phyloP scores from a whole-genome alignment of 2,888 invertebrate genomes.

The Diarsia mendica region DNA sequence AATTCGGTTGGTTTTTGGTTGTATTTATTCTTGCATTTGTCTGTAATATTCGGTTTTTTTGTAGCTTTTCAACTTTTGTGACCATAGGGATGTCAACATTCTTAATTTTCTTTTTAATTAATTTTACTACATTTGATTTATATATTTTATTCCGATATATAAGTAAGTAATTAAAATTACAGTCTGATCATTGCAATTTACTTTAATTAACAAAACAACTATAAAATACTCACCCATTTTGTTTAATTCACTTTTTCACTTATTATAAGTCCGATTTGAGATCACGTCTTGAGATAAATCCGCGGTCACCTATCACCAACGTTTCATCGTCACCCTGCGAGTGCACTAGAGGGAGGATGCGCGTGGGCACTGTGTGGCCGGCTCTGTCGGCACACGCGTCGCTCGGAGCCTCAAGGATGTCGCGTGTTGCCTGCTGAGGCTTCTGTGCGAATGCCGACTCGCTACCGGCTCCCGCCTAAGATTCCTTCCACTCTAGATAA shows the following conservation, averaged over 20 bases:
- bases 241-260: constrained; percentile 81
- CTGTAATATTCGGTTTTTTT: constrained; percentile 9
- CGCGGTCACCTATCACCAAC: constrained; percentile 78
- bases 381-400: constrained; percentile 70
- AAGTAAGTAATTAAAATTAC: not conserved
- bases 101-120: not conserved
- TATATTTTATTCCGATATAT: not conserved
- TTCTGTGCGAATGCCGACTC: constrained; percentile 87
- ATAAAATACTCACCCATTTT: constrained; percentile 83
- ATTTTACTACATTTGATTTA: not conserved
- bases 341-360: constrained; percentile 75
- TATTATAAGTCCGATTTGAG: constrained; percentile 79
- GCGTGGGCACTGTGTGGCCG: constrained; percentile 70
- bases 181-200: not conserved
- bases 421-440: constrained; percentile 87
- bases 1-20: constrained; percentile 13
- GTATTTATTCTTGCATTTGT: constrained; percentile 9
- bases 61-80: not conserved
- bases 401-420: constrained; percentile 82
- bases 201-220: not conserved
- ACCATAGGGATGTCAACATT: not conserved
- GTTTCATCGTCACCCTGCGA: constrained; percentile 85
- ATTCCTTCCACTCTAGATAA: constrained; percentile 87
- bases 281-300: constrained; percentile 82
- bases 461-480: constrained; percentile 80